phyloP scores from a whole-genome alignment of 2,113 vertebrate species.

The Coturnix japonica region DNA sequence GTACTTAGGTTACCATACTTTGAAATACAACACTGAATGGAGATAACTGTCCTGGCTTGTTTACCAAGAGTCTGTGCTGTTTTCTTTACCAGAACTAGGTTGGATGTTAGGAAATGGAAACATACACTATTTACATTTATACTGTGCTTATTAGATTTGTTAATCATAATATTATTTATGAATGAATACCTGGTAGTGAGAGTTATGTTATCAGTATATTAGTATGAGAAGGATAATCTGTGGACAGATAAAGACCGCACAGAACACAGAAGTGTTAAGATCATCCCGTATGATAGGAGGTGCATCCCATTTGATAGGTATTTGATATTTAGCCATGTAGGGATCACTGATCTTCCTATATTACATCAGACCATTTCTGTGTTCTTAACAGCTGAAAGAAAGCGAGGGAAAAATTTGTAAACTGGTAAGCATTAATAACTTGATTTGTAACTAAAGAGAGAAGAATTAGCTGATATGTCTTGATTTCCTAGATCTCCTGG shows the following conservation, averaged over 20 bases:
- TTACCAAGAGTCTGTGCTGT: not conserved
- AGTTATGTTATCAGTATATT: not conserved
- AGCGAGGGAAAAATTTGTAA: not conserved
- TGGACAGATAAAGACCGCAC: not conserved
- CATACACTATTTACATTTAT: not conserved
- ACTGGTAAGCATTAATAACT: not conserved
- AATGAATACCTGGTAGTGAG: not conserved
- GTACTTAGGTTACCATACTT: not conserved
- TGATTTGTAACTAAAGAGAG: not conserved
- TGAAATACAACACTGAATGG: not conserved
- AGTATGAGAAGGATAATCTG: not conserved
- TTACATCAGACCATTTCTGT: not conserved
- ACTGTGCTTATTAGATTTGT: not conserved
- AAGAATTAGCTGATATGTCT: not conserved
- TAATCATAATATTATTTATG: not conserved
- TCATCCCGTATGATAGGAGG: not conserved
- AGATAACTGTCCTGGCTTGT: not conserved
- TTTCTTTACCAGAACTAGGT: not conserved
- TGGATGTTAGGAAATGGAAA: not conserved
- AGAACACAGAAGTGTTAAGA: not conserved
- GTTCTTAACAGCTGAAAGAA: not conserved
- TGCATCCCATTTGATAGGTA: not conserved
- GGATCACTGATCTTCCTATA: not conserved
- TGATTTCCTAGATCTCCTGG: constrained; percentile 82
- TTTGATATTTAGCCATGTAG: not conserved